Evolutionary conservation across 2,888 invertebrate genomes (phyloP), one percentile per base, ranked within the genome.

Genomic region (Autographa pulchrina): DNA sequence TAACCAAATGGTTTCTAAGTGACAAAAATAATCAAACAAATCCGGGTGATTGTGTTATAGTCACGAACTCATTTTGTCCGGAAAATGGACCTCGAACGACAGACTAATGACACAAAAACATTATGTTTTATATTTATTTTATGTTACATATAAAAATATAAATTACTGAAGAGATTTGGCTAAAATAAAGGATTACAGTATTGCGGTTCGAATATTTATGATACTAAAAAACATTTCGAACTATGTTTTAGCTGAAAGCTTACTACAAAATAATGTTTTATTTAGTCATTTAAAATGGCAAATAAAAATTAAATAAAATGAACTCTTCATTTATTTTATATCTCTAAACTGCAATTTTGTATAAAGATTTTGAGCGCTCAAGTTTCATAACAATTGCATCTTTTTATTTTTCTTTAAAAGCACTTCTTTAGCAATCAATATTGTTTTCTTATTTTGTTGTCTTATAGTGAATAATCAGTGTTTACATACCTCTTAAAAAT

Each of bases 21-120:
- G 60, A 48, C 31, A n/a, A 77, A 43, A 75, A 62, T 68, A 41
- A 35, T 25, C 62, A 68, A 80, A 62, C 77, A 58, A 32, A 77
- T 77, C 72, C 81, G 65, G 56, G 62, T 65, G 31, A 52, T 18
- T 25, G 60, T 54, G 38, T 13, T 62, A 8, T 9, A 31, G 67
- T 58, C 67, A 76, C 65, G 77, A 0, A 56, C n/a, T 11, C 31
- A 56, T 20, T 56, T 14, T 25, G 38, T 56, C 41, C 65, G 41
- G 66, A 31, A 75, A 43, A 41, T 58, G 58, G 62, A 43, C 43
- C 54, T 3, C 60, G 71, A 16, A 76, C 62, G 54, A 2, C 78
- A 0, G 66, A 48, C 75, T 56, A 54, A 59, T 58, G 43, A 65
- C 79, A 75, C 64, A 38, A 32, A 78, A 75, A n/a, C 48, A 48